Conservation (phyloP, 92 coral and sea anemone species). For the Zoanthus sociatus region DNA sequence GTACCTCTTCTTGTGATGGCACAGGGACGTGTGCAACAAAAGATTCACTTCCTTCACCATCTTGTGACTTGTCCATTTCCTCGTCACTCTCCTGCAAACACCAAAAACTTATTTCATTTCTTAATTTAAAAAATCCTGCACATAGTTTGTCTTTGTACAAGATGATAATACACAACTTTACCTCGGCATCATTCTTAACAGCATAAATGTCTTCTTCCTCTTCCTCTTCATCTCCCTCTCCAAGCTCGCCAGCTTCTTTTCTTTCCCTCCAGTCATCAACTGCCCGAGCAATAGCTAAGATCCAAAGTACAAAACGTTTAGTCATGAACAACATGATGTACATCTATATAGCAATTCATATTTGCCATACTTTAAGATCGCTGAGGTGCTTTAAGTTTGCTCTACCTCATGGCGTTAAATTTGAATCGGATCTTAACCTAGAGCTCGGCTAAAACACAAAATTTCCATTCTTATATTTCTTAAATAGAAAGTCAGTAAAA, state of each 20-base stretch:
- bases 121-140: too few species aligned
- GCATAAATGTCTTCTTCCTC: slow-evolving; percentile 96
- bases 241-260: slow-evolving; percentile 84
- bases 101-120: too few species aligned
- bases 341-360: too few species aligned
- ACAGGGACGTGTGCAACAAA: slow-evolving; percentile 98
- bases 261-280: slow-evolving; percentile 88
- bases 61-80: slow-evolving; percentile 88
- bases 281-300: slow-evolving; percentile 88
- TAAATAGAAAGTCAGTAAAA: too few species aligned
- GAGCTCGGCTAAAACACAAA: too few species aligned
- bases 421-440: too few species aligned
- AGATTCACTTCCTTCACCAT: slow-evolving; percentile 65
- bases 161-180: background rate
- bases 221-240: slow-evolving; percentile 54
- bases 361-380: too few species aligned
- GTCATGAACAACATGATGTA: background rate
- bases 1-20: slow-evolving; percentile 98
- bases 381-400: too few species aligned
- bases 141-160: too few species aligned
- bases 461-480: too few species aligned
- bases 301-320: background rate
- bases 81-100: slow-evolving; percentile 83
- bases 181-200: slow-evolving; percentile 76
- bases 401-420: too few species aligned